Evolutionary conservation across 2,113 vertebrate genomes (phyloP).

Genomic region (Hystrix brachyura): DNA sequence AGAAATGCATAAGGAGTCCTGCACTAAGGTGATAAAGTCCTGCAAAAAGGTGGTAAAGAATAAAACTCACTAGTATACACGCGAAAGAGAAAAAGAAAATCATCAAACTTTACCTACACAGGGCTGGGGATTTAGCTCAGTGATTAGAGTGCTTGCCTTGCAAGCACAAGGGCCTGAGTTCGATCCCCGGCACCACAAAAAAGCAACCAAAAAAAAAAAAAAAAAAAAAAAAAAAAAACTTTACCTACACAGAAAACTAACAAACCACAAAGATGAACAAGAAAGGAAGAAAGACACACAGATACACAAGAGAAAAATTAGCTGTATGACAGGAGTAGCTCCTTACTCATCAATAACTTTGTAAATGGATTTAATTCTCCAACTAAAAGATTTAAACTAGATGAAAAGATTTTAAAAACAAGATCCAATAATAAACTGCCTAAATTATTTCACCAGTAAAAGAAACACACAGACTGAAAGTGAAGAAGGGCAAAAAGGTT

Average conservation of each 20-base stretch:
- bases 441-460: background rate
- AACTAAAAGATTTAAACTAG: background rate
- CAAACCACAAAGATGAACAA: background rate
- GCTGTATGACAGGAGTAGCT: no score
- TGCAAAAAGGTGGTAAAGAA: background rate
- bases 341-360: background rate
- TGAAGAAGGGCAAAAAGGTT: background rate
- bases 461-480: background rate
- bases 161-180: no score
- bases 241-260: background rate
- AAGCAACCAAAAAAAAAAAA: no score
- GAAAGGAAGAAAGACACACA: background rate
- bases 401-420: background rate
- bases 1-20: background rate
- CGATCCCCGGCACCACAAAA: no score
- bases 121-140: no score
- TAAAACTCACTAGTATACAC: background rate
- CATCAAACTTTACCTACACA: background rate
- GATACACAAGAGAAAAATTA: background rate
- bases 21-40: background rate
- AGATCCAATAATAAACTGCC: background rate
- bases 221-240: no score
- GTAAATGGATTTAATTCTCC: background rate
- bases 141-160: no score
- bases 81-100: background rate